Evolutionary conservation across 2,113 vertebrate species (phyloP).

Genomic region (Hylia prasina): DNA sequence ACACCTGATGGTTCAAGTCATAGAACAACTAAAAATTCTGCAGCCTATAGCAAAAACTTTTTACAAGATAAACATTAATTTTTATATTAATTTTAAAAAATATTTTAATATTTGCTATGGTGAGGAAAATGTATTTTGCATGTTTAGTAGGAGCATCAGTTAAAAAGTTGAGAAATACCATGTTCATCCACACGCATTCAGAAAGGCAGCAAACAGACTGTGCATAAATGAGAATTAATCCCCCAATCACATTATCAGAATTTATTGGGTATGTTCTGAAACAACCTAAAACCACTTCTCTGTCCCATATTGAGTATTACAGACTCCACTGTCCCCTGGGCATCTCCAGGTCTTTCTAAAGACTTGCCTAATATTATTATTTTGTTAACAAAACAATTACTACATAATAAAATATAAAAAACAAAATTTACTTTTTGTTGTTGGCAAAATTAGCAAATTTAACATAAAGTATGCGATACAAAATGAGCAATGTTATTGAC

Average conservation of each 20-base stretch:
- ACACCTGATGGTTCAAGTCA: neutral
- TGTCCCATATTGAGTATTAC: neutral
- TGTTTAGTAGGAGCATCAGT: neutral
- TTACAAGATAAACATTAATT: neutral
- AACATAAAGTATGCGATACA: neutral
- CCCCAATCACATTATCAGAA: neutral
- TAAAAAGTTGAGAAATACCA: neutral
- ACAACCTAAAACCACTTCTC: neutral
- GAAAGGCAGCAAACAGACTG: neutral
- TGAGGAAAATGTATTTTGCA: neutral
- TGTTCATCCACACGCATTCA: accelerated
- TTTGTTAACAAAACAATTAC: neutral
- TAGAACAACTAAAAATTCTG: neutral
- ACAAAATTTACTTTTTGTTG: neutral
- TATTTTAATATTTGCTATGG: neutral
- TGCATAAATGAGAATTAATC: neutral
- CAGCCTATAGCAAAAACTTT: neutral
- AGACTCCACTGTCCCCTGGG: neutral
- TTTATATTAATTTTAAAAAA: no score
- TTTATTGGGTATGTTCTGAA: neutral
- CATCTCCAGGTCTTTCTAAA: neutral
- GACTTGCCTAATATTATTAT: neutral
- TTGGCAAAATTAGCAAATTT: neutral
- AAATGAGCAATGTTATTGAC: neutral
- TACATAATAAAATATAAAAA: neutral